A percentile compares a stretch with the other conserved stretches of the same genome.
These are phyloP conservation scores for Panonychus citri DNA, from an alignment of 1,140 invertebrate species.

Conservation along the genomic window DNA sequence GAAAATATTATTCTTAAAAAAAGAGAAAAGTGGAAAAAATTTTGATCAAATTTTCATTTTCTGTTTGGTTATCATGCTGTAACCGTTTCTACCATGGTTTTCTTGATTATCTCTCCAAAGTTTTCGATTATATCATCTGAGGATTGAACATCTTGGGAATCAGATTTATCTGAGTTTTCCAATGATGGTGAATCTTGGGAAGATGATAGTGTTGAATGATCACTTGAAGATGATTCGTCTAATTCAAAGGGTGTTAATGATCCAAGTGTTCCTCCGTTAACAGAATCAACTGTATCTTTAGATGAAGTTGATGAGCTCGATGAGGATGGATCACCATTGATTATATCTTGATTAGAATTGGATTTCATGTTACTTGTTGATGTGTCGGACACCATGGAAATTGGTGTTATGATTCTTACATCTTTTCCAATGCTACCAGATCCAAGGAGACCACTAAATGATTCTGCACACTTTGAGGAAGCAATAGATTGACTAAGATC, in stretches of 20 bases:
- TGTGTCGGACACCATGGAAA: not conserved
- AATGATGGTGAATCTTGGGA: too few species aligned
- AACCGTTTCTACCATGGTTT: conserved; percentile 70
- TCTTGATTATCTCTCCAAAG: conserved; percentile 75
- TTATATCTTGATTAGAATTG: not conserved
- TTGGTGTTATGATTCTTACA: not conserved
- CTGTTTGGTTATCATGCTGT: conserved; percentile 22
- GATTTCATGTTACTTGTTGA: not conserved
- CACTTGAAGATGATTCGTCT: not conserved
- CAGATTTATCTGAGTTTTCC: too few species aligned
- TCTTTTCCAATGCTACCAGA: not conserved
- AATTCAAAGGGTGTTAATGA: not conserved
- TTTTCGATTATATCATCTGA: conserved; percentile 31
- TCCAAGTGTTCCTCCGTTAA: not conserved
- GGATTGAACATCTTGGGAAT: not conserved
- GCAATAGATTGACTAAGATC: conserved; percentile 11
- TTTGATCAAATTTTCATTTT: too few species aligned
- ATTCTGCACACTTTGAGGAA: conserved; percentile 5
- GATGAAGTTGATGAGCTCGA: not conserved
- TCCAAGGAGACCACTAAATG: not conserved
- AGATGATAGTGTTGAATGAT: not conserved
- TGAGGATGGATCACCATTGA: not conserved
- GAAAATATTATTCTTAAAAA: too few species aligned
- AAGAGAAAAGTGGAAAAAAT: too few species aligned
- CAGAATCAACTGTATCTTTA: too few species aligned